Conservation (phyloP, 2,113 vertebrate species). For the Odocoileus virginianus region DNA sequence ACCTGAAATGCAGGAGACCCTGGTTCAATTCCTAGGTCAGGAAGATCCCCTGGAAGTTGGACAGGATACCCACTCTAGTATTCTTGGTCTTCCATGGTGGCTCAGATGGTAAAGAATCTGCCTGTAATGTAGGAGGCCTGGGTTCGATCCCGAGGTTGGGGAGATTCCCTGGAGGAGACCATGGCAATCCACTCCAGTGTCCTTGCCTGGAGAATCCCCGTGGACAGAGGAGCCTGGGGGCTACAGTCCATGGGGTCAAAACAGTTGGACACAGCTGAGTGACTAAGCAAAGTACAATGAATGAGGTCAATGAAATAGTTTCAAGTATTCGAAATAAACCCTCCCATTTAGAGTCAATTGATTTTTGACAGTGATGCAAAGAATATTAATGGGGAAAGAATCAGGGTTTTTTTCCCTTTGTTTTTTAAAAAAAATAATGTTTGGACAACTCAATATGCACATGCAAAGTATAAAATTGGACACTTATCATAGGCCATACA, state of each 20-base stretch:
- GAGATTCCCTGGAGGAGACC: neutral
- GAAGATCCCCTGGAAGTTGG: neutral
- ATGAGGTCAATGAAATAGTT: neutral
- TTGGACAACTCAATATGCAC: neutral
- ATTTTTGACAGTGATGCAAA: neutral
- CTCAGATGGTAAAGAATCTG: neutral
- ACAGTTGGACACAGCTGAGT: neutral
- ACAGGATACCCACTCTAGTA: neutral
- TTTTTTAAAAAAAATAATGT: neutral
- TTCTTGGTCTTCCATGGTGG: neutral
- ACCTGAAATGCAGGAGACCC: neutral
- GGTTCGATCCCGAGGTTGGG: neutral
- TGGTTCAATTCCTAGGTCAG: neutral
- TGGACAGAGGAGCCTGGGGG: neutral
- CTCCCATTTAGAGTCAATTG: neutral
- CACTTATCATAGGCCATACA: neutral
- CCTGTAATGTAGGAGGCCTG: neutral
- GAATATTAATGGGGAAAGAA: neutral
- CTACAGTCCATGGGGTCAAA: neutral
- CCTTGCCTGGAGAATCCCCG: neutral
- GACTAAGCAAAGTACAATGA: neutral
- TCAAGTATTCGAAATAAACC: neutral
- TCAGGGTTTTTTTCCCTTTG: neutral
- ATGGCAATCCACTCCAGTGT: neutral
- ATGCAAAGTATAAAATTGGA: neutral